Conservation (phyloP, 2,113 vertebrate species). For the Rhynchomys soricoides region DNA sequence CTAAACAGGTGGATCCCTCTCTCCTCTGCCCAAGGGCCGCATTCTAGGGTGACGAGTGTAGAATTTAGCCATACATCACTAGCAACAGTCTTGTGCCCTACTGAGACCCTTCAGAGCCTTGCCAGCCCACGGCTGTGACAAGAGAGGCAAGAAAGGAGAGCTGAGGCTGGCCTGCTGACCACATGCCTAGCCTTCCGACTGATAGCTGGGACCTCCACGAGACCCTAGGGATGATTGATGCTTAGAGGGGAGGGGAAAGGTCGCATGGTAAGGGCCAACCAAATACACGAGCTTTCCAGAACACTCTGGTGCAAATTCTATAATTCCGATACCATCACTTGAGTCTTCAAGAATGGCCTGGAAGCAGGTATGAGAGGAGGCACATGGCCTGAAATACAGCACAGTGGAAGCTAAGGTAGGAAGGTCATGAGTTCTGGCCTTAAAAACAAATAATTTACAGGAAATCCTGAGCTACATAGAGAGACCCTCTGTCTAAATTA, state of each 20-base stretch:
- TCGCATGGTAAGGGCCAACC: background rate
- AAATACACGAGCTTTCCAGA: background rate
- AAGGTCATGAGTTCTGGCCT: background rate
- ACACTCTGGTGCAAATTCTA: background rate
- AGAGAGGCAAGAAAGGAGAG: background rate
- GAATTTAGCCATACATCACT: background rate
- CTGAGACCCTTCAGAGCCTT: background rate
- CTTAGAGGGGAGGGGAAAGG: background rate
- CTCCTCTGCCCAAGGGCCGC: background rate
- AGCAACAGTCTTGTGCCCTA: background rate
- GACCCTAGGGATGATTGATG: background rate
- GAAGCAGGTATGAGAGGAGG: background rate
- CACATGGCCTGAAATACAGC: background rate
- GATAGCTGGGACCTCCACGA: background rate
- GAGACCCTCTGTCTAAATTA: background rate
- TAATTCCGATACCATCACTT: background rate
- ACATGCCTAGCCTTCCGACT: background rate
- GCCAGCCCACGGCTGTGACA: background rate
- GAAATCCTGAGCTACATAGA: background rate
- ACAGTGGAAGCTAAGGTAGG: background rate
- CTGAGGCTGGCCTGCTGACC: too few relatives aligned
- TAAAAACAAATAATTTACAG: background rate
- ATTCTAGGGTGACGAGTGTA: background rate
- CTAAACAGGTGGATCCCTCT: background rate
- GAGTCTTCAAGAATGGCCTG: background rate